Evolutionary conservation across 2,797 vertebrate genomes (phyloP).

Genomic region (Protonibea diacanthus): DNA sequence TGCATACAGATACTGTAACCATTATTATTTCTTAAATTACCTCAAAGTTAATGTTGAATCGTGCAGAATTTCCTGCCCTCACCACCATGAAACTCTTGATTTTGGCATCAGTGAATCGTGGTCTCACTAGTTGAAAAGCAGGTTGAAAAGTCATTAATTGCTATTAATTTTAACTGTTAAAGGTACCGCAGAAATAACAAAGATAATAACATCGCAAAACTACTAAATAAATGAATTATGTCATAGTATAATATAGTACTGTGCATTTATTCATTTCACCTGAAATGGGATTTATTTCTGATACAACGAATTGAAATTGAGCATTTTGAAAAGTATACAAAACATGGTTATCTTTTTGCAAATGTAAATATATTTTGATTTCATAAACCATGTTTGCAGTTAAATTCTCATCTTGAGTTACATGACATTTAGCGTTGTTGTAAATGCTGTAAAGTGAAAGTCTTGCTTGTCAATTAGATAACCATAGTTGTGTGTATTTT

Average conservation of each 20-base stretch:
- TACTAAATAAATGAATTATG: too few relatives aligned
- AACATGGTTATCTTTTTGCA: too few relatives aligned
- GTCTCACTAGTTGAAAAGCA: conserved; percentile 83
- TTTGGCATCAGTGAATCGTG: conserved; percentile 87
- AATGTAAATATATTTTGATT: neutral
- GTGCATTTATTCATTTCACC: neutral
- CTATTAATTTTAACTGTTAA: neutral
- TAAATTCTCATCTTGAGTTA: too few relatives aligned
- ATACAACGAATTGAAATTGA: neutral
- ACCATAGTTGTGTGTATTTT: too few relatives aligned
- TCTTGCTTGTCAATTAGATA: neutral
- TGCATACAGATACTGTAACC: neutral
- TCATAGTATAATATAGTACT: neutral
- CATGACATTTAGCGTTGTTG: too few relatives aligned
- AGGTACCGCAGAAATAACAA: neutral
- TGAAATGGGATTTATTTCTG: neutral
- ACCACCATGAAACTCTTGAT: conserved; percentile 88
- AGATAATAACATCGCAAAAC: neutral
- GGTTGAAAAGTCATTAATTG: neutral
- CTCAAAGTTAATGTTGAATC: conserved; percentile 89
- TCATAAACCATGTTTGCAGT: neutral
- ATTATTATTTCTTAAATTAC: conserved; percentile 71
- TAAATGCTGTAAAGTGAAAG: neutral
- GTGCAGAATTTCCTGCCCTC: conserved; percentile 88
- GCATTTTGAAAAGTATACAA: neutral